Conservation (phyloP, 92 coral and sea anemone genomes). For the Palythoa caribaeorum region DNA sequence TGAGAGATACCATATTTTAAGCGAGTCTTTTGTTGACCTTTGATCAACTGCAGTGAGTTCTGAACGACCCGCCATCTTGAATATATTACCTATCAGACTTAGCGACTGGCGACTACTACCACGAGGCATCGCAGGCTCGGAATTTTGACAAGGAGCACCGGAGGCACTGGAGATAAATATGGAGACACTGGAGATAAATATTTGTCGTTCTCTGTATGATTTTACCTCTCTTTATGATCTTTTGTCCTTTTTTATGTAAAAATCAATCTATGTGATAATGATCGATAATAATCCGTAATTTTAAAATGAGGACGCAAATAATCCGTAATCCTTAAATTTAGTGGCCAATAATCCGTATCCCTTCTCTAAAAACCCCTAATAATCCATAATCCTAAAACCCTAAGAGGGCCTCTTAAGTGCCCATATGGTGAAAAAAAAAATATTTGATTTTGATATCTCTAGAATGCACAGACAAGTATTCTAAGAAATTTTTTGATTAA, state of each 20-base stretch:
- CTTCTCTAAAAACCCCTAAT: conserved; percentile 24
- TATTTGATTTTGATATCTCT: too few species aligned
- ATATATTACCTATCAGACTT: conserved; percentile 56
- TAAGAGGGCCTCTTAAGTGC: too few species aligned
- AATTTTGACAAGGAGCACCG: conserved; percentile 58
- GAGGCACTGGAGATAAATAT: too few species aligned
- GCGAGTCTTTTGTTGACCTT: conserved; percentile 52
- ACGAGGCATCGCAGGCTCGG: conserved; percentile 51
- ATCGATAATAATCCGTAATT: conserved; percentile 57
- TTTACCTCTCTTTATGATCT: conserved; percentile 40
- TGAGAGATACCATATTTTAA: conserved; percentile 48
- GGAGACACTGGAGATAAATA: conserved; percentile 47
- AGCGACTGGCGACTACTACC: conserved; percentile 58
- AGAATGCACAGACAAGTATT: too few species aligned
- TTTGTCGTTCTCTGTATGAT: conserved; percentile 45
- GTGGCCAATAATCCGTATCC: too few species aligned
- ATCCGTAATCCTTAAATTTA: too few species aligned
- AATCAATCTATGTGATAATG: conserved; percentile 51
- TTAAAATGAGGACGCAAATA: conserved; percentile 35
- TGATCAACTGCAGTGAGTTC: conserved; percentile 52
- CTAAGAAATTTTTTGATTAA: too few species aligned
- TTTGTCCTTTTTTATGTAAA: conserved; percentile 52
- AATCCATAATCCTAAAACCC: conserved; percentile 32
- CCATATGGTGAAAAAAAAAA: too few species aligned
- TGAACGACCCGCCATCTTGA: conserved; percentile 52